Evolutionary conservation across 1,140 invertebrate species (phyloP).

Genomic region (Neodiprion fabricii): DNA sequence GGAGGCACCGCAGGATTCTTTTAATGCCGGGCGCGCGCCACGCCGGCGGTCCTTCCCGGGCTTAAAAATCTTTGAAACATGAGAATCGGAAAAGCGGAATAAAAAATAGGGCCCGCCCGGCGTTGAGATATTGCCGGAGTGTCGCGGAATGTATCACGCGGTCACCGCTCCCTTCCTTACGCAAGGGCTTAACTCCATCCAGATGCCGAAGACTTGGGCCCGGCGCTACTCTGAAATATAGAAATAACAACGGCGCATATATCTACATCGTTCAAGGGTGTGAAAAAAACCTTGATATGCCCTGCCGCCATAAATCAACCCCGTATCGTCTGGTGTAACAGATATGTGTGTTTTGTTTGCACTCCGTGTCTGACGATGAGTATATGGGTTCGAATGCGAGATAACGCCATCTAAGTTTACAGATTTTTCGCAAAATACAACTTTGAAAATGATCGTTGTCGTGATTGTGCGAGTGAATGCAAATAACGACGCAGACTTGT

Average conservation of each 20-base stretch:
- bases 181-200: not conserved
- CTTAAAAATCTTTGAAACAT: slow-evolving; percentile 4
- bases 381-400: too few relatives aligned
- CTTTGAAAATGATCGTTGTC: too few relatives aligned
- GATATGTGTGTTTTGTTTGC: too few relatives aligned
- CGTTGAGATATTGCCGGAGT: slow-evolving; percentile 4
- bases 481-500: too few relatives aligned
- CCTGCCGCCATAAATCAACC: not conserved
- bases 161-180: not conserved
- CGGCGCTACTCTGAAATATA: not conserved
- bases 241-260: not conserved
- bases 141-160: slow-evolving; percentile 10
- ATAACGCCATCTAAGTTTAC: too few relatives aligned
- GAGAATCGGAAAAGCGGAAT: slow-evolving; percentile 12
- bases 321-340: not conserved
- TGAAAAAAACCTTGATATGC: not conserved
- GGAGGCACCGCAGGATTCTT: slow-evolving; percentile 4
- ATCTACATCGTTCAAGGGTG: not conserved
- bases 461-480: too few relatives aligned
- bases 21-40: not conserved
- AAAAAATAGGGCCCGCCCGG: not conserved
- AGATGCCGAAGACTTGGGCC: too few relatives aligned
- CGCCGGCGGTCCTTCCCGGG: not conserved
- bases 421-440: too few relatives aligned
- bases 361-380: too few relatives aligned